Conservation (phyloP, 2,888 invertebrate species). For the Psylliodes chrysocephalus region DNA sequence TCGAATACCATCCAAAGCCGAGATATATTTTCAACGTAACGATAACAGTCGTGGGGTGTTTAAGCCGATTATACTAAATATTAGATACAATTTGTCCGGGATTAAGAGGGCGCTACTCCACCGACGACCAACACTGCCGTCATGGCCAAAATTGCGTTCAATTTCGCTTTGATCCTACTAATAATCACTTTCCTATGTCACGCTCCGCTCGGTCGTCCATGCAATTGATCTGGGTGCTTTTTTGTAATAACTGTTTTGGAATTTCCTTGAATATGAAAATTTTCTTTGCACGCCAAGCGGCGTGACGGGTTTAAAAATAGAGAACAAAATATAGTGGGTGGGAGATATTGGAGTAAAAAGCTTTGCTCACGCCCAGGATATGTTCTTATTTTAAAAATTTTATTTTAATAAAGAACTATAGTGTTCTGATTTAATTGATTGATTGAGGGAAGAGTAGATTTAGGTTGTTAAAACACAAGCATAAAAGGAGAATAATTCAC, state of each 20-base stretch:
- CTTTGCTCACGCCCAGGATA: too few relatives aligned
- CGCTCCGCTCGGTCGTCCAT: neutral
- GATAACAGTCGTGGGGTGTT: conserved; percentile 45
- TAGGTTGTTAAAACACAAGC: too few relatives aligned
- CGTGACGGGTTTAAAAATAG: too few relatives aligned
- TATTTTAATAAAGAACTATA: too few relatives aligned
- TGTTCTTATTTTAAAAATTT: too few relatives aligned
- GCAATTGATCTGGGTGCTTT: neutral
- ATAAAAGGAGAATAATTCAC: too few relatives aligned
- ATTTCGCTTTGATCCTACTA: conserved; percentile 60
- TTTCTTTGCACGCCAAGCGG: too few relatives aligned
- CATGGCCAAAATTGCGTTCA: conserved; percentile 48
- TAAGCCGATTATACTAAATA: conserved; percentile 63
- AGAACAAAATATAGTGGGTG: too few relatives aligned
- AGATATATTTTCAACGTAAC: conserved; percentile 32
- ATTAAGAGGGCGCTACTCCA: conserved; percentile 51
- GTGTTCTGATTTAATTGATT: too few relatives aligned
- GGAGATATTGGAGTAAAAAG: too few relatives aligned
- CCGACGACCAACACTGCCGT: neutral
- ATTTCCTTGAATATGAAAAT: too few relatives aligned
- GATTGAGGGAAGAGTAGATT: too few relatives aligned
- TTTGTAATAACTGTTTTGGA: neutral
- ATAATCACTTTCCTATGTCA: conserved; percentile 55
- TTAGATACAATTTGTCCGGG: conserved; percentile 63
- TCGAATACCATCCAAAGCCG: conserved; percentile 39